These are phyloP conservation scores for Astatotilapia flaviijosephi DNA, from an alignment of 2,113 vertebrate genomes.

Conservation along the genomic window DNA sequence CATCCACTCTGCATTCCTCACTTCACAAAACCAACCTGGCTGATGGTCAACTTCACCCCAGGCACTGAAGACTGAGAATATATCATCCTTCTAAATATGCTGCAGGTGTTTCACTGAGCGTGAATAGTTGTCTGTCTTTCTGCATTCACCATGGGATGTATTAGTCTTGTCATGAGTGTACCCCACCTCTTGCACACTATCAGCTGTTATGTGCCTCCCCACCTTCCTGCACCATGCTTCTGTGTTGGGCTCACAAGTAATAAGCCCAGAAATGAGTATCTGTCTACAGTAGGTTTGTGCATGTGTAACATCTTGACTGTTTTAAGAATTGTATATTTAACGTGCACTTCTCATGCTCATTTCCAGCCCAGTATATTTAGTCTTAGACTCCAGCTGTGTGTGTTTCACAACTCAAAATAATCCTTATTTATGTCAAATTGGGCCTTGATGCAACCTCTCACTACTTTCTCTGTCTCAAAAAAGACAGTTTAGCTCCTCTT, in stretches of 20 bases:
- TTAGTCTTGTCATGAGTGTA: not conserved
- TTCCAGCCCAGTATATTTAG: not conserved
- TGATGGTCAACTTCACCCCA: not conserved
- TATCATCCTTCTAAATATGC: not conserved
- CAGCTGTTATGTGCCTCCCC: not conserved
- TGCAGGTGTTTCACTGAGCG: not conserved
- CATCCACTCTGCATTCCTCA: not conserved
- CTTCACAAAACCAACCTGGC: not conserved
- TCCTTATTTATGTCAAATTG: not conserved
- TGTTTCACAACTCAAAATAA: not conserved
- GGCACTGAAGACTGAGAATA: not conserved
- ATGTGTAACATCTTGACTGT: not conserved
- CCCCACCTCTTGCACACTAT: not conserved
- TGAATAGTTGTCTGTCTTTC: not conserved
- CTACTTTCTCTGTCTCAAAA: not conserved
- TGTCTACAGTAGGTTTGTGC: not conserved
- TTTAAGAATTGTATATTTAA: not conserved
- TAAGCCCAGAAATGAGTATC: not conserved
- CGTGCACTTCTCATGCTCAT: not conserved
- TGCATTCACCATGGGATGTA: not conserved
- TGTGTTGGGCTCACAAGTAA: not conserved
- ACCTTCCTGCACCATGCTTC: not conserved
- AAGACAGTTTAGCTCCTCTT: not conserved
- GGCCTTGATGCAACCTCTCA: not conserved
- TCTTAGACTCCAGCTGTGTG: not conserved